These are phyloP conservation scores for Triplophysa rosa DNA, from an alignment of 2,113 vertebrate genomes.

Conservation along the genomic window DNA sequence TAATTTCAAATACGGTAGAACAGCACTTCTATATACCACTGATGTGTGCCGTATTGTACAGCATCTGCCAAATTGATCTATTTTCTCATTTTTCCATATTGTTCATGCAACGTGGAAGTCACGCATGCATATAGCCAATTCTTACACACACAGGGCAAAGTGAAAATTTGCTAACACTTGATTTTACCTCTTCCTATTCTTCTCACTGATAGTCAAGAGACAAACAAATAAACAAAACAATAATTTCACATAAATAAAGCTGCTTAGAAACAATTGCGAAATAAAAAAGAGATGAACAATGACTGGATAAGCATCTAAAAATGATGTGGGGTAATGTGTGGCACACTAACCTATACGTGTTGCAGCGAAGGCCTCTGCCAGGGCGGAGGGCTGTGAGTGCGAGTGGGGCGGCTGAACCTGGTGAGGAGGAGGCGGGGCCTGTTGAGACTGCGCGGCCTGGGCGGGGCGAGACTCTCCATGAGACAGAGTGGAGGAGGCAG, in stretches of 20 bases:
- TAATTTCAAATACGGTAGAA: too few species aligned
- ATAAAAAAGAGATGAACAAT: background rate
- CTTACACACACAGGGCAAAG: slow-evolving; percentile 22
- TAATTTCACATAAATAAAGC: background rate
- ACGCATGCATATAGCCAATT: background rate
- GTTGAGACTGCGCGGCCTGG: slow-evolving; percentile 76
- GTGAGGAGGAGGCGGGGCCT: slow-evolving; percentile 59
- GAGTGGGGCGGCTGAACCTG: slow-evolving; percentile 55
- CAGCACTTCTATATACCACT: too few species aligned
- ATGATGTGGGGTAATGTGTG: background rate
- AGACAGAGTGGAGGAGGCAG: slow-evolving; percentile 96
- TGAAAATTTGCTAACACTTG: background rate
- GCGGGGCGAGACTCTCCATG: slow-evolving; percentile 80
- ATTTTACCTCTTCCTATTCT: slow-evolving; percentile 42
- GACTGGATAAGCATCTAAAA: background rate
- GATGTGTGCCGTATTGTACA: too few species aligned
- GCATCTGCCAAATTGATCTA: too few species aligned
- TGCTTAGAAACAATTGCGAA: background rate
- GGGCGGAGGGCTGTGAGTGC: slow-evolving; percentile 74
- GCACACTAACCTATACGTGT: slow-evolving; percentile 85
- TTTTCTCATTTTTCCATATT: too few species aligned
- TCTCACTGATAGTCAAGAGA: slow-evolving; percentile 33
- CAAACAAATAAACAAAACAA: slow-evolving; percentile 12
- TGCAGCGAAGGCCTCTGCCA: slow-evolving; percentile 86
- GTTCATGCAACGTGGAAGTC: too few species aligned